phyloP scores from a whole-genome alignment of 2,113 vertebrate species.

The Ceyx margarethae region DNA sequence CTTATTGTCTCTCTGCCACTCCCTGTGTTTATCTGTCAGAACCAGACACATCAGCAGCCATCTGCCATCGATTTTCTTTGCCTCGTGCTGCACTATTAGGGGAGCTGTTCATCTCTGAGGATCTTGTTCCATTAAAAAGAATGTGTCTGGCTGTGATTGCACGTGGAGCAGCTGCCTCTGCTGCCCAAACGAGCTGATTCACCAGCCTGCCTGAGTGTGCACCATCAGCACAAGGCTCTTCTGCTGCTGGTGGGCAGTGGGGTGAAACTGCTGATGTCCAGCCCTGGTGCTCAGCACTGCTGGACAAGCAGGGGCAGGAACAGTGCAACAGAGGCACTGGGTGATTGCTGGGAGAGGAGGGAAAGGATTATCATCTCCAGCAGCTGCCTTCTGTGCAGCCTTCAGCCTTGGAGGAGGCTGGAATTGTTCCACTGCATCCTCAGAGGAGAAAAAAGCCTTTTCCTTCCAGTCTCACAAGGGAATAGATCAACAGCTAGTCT shows the following conservation, averaged over 20 bases:
- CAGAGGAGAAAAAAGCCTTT: not conserved
- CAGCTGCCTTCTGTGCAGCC: not conserved
- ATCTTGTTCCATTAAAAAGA: not conserved
- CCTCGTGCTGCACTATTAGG: not conserved
- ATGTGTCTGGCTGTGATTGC: not conserved
- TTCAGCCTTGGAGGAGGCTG: not conserved
- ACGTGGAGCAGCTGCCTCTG: not conserved
- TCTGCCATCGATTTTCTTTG: slow-evolving; percentile 54
- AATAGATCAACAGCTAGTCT: not conserved
- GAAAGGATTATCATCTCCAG: not conserved
- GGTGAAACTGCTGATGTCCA: not conserved
- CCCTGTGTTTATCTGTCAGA: slow-evolving; percentile 15
- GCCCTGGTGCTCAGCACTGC: rapidly evolving
- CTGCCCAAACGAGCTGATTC: not conserved
- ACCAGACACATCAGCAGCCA: slow-evolving; percentile 18
- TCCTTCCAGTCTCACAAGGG: not conserved
- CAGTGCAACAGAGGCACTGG: not conserved
- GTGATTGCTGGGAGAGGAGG: not conserved
- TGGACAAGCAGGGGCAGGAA: not conserved
- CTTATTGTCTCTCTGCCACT: not conserved
- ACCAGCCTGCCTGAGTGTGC: not conserved
- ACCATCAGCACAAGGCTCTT: not conserved
- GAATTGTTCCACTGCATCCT: not conserved
- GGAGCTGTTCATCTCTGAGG: slow-evolving; percentile 4
- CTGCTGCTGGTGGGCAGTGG: not conserved